A percentile compares a stretch with the other conserved stretches of the same genome.
Conservation (phyloP, 1,140 invertebrate species). For the Teleopsis dalmanni region DNA sequence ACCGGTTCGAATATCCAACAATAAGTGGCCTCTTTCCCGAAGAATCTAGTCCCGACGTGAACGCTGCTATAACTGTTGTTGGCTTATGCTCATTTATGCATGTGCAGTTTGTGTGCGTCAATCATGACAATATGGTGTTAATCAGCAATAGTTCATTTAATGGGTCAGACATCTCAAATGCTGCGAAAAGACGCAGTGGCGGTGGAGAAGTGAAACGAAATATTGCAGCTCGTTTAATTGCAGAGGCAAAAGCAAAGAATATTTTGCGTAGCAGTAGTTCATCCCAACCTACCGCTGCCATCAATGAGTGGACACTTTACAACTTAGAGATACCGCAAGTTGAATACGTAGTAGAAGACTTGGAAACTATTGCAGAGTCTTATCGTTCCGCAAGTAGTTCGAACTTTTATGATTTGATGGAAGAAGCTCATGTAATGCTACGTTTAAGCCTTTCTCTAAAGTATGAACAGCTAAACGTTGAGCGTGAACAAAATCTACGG, state of each 20-base stretch:
- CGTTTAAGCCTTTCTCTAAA: constrained; percentile 30
- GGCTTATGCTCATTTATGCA: constrained; percentile 66
- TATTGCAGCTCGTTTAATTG: constrained; percentile 32
- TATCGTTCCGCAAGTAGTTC: constrained; percentile 53
- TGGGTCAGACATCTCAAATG: constrained; percentile 16
- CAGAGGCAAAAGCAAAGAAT: constrained; percentile 39
- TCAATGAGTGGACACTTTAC: constrained; percentile 61
- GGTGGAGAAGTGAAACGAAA: constrained; percentile 29
- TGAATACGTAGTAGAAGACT: constrained; percentile 56
- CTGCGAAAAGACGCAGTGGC: constrained; percentile 31
- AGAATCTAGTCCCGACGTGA: constrained; percentile 52
- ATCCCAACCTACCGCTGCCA: constrained; percentile 16
- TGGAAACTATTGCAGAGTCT: constrained; percentile 56
- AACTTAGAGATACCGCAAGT: constrained; percentile 54
- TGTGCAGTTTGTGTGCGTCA: constrained; percentile 57
- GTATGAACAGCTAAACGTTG: constrained; percentile 22
- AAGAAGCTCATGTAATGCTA: constrained; percentile 40
- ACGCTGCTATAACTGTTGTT: constrained; percentile 62
- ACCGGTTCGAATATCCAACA: constrained; percentile 39
- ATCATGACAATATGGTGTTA: constrained; percentile 56
- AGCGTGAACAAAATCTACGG: constrained; percentile 26
- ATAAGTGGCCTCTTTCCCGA: constrained; percentile 30
- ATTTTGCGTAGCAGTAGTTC: constrained; percentile 29
- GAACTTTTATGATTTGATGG: constrained; percentile 41
- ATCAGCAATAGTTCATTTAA: constrained; percentile 47